Conservation (phyloP, 1,140 invertebrate genomes). For the Fopius arisanus region DNA sequence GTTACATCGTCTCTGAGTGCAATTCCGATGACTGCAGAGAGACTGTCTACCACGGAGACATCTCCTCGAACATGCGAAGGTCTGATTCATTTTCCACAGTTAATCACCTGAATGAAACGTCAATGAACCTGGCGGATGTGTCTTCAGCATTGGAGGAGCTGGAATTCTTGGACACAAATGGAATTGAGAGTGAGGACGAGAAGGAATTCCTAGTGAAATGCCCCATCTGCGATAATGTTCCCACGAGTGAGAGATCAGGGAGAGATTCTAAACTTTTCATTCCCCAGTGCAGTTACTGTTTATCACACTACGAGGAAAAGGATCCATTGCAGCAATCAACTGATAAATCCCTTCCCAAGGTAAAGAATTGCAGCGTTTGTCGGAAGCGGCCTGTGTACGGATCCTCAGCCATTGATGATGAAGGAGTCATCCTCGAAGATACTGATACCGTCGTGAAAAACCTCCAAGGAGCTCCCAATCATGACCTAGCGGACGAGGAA, state of each 20-base stretch:
- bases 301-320: background rate
- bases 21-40: background rate
- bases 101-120: background rate
- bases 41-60: constrained; percentile 6
- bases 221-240: background rate
- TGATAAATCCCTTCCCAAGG: too few species aligned
- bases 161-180: background rate
- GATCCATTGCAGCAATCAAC: too few species aligned
- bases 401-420: background rate
- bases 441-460: background rate
- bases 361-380: constrained; percentile 1
- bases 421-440: background rate
- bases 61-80: background rate
- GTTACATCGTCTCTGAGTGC: constrained; percentile 17
- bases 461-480: background rate
- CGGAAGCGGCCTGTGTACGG: background rate
- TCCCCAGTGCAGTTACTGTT: background rate
- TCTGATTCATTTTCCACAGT: constrained; percentile 20
- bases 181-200: background rate
- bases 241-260: background rate
- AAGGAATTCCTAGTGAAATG: background rate
- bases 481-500: background rate
- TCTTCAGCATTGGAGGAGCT: background rate
- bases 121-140: constrained; percentile 13
- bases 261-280: background rate